Conservation (phyloP, 2,888 invertebrate genomes). For the Phrixothrix hirtus region DNA sequence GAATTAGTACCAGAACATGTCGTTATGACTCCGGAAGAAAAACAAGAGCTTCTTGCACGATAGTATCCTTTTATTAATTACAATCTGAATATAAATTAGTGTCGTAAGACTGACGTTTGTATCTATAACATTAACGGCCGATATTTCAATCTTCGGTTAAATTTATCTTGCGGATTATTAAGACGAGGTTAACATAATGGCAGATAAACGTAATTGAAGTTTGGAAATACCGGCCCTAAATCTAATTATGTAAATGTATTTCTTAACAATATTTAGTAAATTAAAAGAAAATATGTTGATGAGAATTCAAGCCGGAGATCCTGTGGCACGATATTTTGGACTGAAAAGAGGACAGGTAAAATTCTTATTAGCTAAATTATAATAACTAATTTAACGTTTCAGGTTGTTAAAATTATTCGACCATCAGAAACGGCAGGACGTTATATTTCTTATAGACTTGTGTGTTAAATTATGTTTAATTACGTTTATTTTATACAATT, state of each 20-base stretch:
- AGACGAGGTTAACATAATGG: too few species aligned
- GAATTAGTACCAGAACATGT: conserved; percentile 99
- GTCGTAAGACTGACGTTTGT: too few species aligned
- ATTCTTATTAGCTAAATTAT: too few species aligned
- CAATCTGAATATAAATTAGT: too few species aligned
- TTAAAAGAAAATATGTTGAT: conserved; percentile 98
- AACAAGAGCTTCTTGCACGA: conserved; percentile 90
- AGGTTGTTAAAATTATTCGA: conserved; percentile 97
- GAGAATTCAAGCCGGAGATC: conserved; percentile 98
- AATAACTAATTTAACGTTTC: too few species aligned
- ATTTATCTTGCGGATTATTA: too few species aligned
- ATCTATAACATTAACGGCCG: too few species aligned
- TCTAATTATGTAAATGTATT: conserved; percentile 22
- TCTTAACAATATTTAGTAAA: conserved; percentile 64
- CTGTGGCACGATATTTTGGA: conserved; percentile 98
- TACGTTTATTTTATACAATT: not conserved
- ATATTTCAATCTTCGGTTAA: too few species aligned
- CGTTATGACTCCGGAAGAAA: conserved; percentile 97
- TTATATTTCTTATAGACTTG: conserved; percentile 96
- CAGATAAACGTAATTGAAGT: too few species aligned
- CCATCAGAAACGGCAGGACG: conserved; percentile 97
- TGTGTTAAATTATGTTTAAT: conserved; percentile 64
- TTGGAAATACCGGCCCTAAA: too few species aligned
- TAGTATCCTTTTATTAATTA: conserved; percentile 64
- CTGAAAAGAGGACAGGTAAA: conserved; percentile 93